Evolutionary conservation across 2,888 invertebrate species (phyloP), one percentile per base, ranked within the genome.

Genomic region (Spatulosminthurus flaviceps): DNA sequence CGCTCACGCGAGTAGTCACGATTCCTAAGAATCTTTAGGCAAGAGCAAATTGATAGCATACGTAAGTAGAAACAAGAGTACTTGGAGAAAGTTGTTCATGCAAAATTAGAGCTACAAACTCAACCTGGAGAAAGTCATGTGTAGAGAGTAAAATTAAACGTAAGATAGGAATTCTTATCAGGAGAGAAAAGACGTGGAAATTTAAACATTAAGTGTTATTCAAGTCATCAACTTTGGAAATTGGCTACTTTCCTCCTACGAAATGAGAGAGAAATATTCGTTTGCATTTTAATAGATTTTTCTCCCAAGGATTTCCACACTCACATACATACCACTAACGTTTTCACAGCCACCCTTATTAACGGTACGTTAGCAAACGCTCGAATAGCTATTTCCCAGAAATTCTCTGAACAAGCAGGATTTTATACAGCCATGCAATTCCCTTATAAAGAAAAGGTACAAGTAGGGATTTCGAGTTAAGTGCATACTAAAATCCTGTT

Each of bases 231-330:
- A 51, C 19, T 13, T 51, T 51, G 51, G 51, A n/a, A 51, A 51
- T 51, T n/a, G n/a, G 51, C 51, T 51, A 51, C 51, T 51, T 51
- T 51, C 34, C 21, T n/a, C 16, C 7, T 13, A n/a, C 69, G 9
- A 69, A 69, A 69, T 29, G 28, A 13, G 28, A 21, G 28, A 28
- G 69, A 69, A 69, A 69, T 28, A 28, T 69, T 69, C 69, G 69
- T 69, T 69, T 69, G 69, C 69, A 71, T 71, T 71, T 71, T 71
- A 71, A 42, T 71, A 42, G 41, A 42, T 71, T 71, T 71, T 24
- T 19, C 29, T 13, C n/a, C 11, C 1, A 26, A 24, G 16, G 29
- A 7, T 1, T n/a, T 1, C 29, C 13, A 5, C 19, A 69, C 29
- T 1, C 5, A 28, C n/a, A 22, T 16, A 66, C 11, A 22, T 13